A percentile compares a stretch with the other conserved stretches of the same genome.
These are phyloP conservation scores for Silvanus unidentatus DNA, from an alignment of 2,888 invertebrate genomes.

Conservation along the genomic window DNA sequence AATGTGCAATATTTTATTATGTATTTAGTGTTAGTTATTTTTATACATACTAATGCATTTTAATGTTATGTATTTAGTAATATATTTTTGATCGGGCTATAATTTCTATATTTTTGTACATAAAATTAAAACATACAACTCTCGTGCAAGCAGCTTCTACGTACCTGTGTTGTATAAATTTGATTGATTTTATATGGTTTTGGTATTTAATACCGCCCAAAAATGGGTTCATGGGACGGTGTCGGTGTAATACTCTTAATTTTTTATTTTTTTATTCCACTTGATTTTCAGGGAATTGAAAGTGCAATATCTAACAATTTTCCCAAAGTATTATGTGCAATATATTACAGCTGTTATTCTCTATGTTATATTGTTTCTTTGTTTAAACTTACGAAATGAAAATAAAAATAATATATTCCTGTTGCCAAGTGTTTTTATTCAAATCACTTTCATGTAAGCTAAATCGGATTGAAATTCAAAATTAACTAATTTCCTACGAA, in stretches of 20 bases:
- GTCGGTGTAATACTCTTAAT: slow-evolving; percentile 4
- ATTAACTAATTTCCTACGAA: slow-evolving; percentile 21
- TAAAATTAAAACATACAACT: slow-evolving; percentile 6
- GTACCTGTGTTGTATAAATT: slow-evolving; percentile 31
- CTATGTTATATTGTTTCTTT: slow-evolving; percentile 1
- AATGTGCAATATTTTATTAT: slow-evolving; percentile 14
- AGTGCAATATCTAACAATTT: neutral
- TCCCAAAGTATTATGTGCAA: slow-evolving; percentile 10
- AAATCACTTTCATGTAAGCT: slow-evolving; percentile 4
- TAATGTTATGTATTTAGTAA: too few relatives aligned
- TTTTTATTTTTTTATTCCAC: neutral
- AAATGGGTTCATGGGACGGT: slow-evolving; percentile 14
- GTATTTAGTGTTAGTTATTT: too few relatives aligned
- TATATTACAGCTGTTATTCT: slow-evolving; percentile 2
- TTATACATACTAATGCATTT: too few relatives aligned
- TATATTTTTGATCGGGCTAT: too few relatives aligned
- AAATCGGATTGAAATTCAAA: slow-evolving; percentile 29
- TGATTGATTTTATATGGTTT: neutral
- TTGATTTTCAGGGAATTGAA: neutral
- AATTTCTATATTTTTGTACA: neutral
- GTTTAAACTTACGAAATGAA: neutral
- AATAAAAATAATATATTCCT: slow-evolving; percentile 17
- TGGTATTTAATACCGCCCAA: slow-evolving; percentile 1
- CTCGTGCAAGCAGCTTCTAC: slow-evolving; percentile 36
- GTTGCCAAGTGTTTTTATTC: slow-evolving; percentile 7